These are phyloP conservation scores for Planococcus citri DNA, from an alignment of 1,140 invertebrate species.

Conservation along the genomic window DNA sequence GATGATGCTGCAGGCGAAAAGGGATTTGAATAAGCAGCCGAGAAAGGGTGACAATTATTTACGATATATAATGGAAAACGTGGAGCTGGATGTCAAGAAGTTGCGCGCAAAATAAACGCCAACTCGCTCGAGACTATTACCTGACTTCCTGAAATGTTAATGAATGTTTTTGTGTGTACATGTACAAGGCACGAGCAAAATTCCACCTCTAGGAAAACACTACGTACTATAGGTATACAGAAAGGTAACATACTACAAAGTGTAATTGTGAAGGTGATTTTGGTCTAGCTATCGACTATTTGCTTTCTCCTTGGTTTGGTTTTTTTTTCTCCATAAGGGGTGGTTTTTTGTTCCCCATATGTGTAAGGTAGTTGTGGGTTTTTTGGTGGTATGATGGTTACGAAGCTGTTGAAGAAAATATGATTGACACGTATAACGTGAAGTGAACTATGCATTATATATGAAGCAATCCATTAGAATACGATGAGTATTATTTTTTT, in stretches of 20 bases:
- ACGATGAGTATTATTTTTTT: slow-evolving; percentile 4
- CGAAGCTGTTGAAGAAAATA: too few species aligned
- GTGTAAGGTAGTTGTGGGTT: background rate
- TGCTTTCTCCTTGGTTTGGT: background rate
- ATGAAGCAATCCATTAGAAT: slow-evolving; percentile 19
- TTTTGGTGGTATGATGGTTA: too few species aligned
- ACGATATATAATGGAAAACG: background rate
- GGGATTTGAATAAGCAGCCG: background rate
- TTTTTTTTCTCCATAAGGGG: background rate
- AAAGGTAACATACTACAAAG: too few species aligned
- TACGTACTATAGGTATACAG: too few species aligned
- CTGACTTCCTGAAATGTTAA: slow-evolving; percentile 19
- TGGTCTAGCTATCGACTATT: too few species aligned
- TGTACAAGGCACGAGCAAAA: too few species aligned
- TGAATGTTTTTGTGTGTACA: background rate
- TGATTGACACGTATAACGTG: slow-evolving; percentile 13
- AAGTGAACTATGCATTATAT: slow-evolving; percentile 14
- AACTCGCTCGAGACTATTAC: slow-evolving; percentile 6
- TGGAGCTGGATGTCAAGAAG: background rate
- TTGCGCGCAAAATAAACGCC: background rate
- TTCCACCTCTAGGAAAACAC: too few species aligned
- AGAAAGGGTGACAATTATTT: slow-evolving; percentile 2
- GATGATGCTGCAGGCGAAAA: too few species aligned
- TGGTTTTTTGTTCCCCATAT: background rate
- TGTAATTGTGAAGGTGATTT: too few species aligned